Conservation (phyloP, 2,113 vertebrate genomes). For the Gadus chalcogrammus region DNA sequence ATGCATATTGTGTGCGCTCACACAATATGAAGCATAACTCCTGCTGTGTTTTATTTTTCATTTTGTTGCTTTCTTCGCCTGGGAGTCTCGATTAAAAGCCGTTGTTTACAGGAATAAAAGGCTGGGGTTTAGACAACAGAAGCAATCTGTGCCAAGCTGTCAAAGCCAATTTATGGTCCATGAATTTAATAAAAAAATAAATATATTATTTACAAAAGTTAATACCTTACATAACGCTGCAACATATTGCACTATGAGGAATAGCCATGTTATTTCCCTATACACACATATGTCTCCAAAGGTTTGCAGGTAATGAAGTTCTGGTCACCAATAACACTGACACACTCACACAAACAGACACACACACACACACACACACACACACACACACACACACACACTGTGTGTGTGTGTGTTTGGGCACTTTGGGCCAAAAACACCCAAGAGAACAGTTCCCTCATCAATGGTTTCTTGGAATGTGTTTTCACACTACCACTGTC, state of each 20-base stretch:
- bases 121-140: conserved; percentile 23
- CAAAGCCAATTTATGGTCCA: conserved; percentile 56
- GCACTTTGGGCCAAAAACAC: too few species aligned
- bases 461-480: too few species aligned
- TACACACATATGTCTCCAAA: conserved; percentile 9
- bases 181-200: conserved; percentile 37
- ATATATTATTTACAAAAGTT: conserved; percentile 54
- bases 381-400: conserved; percentile 2
- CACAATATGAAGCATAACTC: too few species aligned
- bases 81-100: conserved; percentile 22
- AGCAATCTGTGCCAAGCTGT: conserved; percentile 45
- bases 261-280: conserved; percentile 28
- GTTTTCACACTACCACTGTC: too few species aligned
- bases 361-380: conserved; percentile 14
- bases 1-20: too few species aligned
- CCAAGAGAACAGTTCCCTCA: too few species aligned
- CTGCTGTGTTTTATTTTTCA: neutral
- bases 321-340: neutral
- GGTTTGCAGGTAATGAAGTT: neutral
- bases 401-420: neutral
- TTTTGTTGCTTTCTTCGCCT: neutral
- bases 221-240: conserved; percentile 48
- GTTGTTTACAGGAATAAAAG: conserved; percentile 32
- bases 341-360: conserved; percentile 4
- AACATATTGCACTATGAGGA: conserved; percentile 48